phyloP scores from a whole-genome alignment of 2,113 vertebrate species.

The Ramphastos sulfuratus region DNA sequence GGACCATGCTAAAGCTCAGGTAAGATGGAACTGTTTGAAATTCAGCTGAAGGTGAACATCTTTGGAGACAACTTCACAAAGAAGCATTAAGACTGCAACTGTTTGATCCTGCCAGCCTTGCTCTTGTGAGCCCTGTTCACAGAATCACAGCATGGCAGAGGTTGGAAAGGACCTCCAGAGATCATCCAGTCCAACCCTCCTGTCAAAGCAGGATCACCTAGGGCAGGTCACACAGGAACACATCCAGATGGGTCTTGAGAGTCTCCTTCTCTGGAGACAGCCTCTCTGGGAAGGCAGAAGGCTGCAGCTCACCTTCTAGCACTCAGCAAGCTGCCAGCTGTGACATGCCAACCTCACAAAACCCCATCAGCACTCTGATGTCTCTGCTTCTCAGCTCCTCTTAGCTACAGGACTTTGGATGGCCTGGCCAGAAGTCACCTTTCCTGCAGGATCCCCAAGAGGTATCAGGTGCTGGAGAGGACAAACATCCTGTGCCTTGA shows the following conservation, averaged over 20 bases:
- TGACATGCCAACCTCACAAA: neutral
- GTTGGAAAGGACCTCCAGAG: no score
- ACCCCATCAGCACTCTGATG: neutral
- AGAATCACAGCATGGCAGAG: no score
- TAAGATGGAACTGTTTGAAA: neutral
- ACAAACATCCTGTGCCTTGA: neutral
- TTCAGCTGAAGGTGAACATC: neutral
- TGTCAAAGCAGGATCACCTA: no score
- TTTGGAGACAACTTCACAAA: neutral
- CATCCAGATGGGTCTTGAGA: no score
- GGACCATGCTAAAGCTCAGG: fast-evolving
- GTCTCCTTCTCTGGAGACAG: no score
- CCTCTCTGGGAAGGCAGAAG: neutral
- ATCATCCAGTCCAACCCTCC: no score
- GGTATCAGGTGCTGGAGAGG: neutral
- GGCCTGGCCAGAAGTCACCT: neutral
- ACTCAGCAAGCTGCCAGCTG: neutral
- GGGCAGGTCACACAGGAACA: no score
- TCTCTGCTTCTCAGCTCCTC: neutral
- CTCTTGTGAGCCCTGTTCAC: neutral
- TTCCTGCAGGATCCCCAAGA: neutral
- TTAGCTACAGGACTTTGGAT: neutral
- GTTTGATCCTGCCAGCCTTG: neutral
- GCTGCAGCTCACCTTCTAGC: neutral
- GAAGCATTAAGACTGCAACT: neutral